Percentiles rank a stretch among this genome's conserved stretches.
Conservation (phyloP, 2,113 vertebrate species). For the Datnioides undecimradiatus region DNA sequence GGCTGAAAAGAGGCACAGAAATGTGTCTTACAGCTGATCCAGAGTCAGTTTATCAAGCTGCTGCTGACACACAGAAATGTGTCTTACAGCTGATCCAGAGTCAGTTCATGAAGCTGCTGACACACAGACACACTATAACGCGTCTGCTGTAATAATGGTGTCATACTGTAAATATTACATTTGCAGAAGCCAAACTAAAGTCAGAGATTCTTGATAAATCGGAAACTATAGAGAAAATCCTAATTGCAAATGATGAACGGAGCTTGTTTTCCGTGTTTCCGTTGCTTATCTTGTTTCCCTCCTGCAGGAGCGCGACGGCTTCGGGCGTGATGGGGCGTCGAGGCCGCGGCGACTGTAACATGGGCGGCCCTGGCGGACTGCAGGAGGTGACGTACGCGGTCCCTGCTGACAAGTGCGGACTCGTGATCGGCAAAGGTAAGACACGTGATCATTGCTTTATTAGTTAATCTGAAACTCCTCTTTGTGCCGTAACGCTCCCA, state of each 20-base stretch:
- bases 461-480: neutral
- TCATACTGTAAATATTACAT: neutral
- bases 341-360: constrained; percentile 90
- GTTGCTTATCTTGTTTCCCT: too few relatives aligned
- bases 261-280: too few relatives aligned
- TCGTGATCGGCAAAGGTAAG: constrained; percentile 98
- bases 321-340: constrained; percentile 88
- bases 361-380: constrained; percentile 88
- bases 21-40: too few relatives aligned
- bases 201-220: neutral
- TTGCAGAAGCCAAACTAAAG: neutral
- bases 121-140: too few relatives aligned
- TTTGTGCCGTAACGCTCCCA: neutral
- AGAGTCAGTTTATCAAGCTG: too few relatives aligned
- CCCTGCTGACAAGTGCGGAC: constrained; percentile 97
- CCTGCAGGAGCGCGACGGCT: constrained; percentile 93
- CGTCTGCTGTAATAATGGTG: too few relatives aligned
- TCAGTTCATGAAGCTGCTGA: too few relatives aligned
- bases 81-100: too few relatives aligned
- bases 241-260: too few relatives aligned
- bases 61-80: too few relatives aligned
- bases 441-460: neutral
- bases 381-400: constrained; percentile 98
- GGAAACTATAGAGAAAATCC: neutral
- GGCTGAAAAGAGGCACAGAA: too few relatives aligned